Base-by-base conservation (phyloP, 2,113 vertebrate species). In the Rattus rattus region DNA sequence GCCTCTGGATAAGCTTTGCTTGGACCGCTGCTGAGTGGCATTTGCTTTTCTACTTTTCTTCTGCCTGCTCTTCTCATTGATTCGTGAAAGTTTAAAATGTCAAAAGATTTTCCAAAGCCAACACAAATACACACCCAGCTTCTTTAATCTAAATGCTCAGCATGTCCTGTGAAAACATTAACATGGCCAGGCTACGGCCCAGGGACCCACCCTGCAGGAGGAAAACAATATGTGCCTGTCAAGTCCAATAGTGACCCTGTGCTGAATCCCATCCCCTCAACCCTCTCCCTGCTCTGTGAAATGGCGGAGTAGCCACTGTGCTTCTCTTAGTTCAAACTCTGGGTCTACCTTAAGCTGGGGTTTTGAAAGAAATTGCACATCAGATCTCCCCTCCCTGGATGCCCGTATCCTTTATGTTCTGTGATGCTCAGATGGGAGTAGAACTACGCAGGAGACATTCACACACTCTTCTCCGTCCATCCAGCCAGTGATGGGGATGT, bases 41-140 rank as follows among this genome's bases (percentile, higher is more conserved):
- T 96, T 97, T 96, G 77, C 67, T 86, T 93, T 94, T 91, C 91
- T 94, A 2, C n/a, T 95, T 88, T 28, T 9, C 67, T 96, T 52
- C 81, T 65, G 83, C 2, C 19, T 3, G 8, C 22, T 86, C 36
- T 39, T 92, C 79, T 52, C 92, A 73, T 36, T 36, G 72, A 86
- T 81, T 96, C 10, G 43, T 91, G 73, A 84, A 30, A 43, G 17
- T 91, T 96, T 93, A 91, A 96, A 95, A 69, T 92, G 77, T 56
- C 39, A 90, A 28, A 20, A 70, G 0, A 0, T 77, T 75, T 63
- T 96, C 67, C 49, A 86, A 94, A 94, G 87, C 92, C 67, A 91
- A 69, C 28, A 43, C 63, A 96, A 89, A 90, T 54, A 96, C 33
- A 6, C 7, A 67, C 22, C 56, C 19, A 69, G 0, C 24, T 83